These are phyloP conservation scores for Leptinotarsa texana DNA, from an alignment of 1,140 invertebrate genomes.

Conservation along the genomic window DNA sequence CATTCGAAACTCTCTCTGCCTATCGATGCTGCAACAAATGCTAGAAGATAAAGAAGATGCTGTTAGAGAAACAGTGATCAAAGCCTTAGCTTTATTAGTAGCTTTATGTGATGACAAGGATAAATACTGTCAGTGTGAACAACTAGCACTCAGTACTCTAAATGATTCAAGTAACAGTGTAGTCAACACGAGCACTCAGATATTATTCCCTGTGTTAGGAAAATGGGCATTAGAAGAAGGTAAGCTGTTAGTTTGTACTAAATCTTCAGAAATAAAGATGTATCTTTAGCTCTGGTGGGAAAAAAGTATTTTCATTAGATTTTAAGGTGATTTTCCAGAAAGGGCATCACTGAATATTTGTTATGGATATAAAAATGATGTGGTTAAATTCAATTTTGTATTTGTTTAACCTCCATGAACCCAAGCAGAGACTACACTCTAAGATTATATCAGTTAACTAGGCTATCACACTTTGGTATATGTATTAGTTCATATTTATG, in stretches of 20 bases:
- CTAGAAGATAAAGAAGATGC: conserved; percentile 72
- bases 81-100: conserved; percentile 67
- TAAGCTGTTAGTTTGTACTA: conserved; percentile 23
- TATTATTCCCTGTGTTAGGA: conserved; percentile 63
- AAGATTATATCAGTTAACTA: too few species aligned
- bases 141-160: conserved; percentile 62
- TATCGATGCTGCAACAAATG: conserved; percentile 79
- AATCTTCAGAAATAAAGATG: background rate
- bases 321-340: too few species aligned
- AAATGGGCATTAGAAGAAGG: conserved; percentile 61
- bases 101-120: conserved; percentile 69
- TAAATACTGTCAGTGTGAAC: conserved; percentile 69
- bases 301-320: too few species aligned
- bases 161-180: conserved; percentile 61
- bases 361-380: too few species aligned
- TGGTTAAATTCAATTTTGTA: too few species aligned
- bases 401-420: too few species aligned
- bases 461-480: too few species aligned
- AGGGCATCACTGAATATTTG: too few species aligned
- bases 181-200: conserved; percentile 55
- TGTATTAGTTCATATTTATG: too few species aligned
- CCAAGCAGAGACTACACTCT: too few species aligned
- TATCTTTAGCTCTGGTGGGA: too few species aligned
- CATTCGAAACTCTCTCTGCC: conserved; percentile 71
- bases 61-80: conserved; percentile 67